These are phyloP conservation scores for Sepiola atlantica DNA, from an alignment of 2,888 invertebrate species.

Conservation along the genomic window DNA sequence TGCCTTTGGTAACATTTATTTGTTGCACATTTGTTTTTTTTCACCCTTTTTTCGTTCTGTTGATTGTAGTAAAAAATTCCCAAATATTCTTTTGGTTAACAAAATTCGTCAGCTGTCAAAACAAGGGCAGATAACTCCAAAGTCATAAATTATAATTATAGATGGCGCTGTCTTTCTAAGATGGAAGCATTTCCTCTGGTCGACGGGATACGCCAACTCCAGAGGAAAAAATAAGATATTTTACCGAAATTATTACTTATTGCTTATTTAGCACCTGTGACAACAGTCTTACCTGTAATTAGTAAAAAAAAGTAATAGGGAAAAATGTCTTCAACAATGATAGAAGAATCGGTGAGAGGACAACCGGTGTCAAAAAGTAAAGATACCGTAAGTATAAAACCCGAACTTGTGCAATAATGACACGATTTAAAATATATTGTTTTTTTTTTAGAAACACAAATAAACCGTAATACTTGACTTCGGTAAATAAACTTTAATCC, in stretches of 20 bases:
- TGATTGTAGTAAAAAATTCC: no score
- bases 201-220: not conserved
- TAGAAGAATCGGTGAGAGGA: conserved; percentile 24
- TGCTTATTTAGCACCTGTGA: not conserved
- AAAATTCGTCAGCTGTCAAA: no score
- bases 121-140: not conserved
- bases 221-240: not conserved
- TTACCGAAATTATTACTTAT: not conserved
- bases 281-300: not conserved
- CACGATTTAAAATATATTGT: not conserved
- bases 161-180: not conserved
- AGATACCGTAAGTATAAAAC: conserved; percentile 41
- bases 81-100: no score
- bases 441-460: not conserved
- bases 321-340: not conserved
- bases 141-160: not conserved
- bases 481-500: no score
- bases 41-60: no score
- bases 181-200: not conserved
- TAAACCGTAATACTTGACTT: no score
- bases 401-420: not conserved
- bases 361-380: conserved; percentile 33
- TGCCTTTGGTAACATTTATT: no score
- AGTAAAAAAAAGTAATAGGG: not conserved
- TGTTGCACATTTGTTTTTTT: no score